Conservation (phyloP, 2,888 invertebrate species). For the Platycheirus albimanus region DNA sequence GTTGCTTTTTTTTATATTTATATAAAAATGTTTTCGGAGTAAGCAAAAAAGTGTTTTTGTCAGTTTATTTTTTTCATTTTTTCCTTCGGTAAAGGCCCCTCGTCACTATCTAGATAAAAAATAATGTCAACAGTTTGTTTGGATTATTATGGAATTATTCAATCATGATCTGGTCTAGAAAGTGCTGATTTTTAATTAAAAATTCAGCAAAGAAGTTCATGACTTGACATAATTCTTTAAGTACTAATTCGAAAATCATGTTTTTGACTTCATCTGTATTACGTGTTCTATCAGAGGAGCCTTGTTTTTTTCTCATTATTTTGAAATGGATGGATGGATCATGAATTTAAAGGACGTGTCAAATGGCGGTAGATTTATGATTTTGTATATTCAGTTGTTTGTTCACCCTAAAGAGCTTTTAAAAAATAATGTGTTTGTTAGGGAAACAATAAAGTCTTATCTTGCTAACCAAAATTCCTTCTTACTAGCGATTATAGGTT, state of each 20-base stretch:
- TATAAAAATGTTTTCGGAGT: conserved; percentile 4
- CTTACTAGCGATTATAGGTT: too few relatives aligned
- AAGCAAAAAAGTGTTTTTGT: conserved; percentile 22
- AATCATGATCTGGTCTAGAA: conserved; percentile 21
- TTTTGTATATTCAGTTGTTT: too few relatives aligned
- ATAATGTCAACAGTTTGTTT: conserved; percentile 48
- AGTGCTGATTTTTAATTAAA: conserved; percentile 23
- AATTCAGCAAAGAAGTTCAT: conserved; percentile 49
- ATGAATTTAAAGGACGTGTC: background rate
- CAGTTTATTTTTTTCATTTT: background rate
- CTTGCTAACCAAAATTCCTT: too few relatives aligned
- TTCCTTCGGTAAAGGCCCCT: conserved; percentile 4
- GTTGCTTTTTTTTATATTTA: conserved; percentile 45
- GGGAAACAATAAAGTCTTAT: too few relatives aligned
- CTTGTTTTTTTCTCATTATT: too few relatives aligned
- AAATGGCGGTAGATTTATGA: too few relatives aligned
- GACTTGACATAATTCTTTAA: conserved; percentile 41
- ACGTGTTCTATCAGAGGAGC: too few relatives aligned
- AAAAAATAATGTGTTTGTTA: too few relatives aligned
- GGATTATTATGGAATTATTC: conserved; percentile 45
- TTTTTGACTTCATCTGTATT: conserved; percentile 1
- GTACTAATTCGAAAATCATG: conserved; percentile 27
- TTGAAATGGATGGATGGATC: conserved; percentile 15
- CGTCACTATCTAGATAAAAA: conserved; percentile 51
- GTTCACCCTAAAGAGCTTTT: too few relatives aligned